Evolutionary conservation across 2,888 invertebrate genomes (phyloP).

Genomic region (Amiota mariae): DNA sequence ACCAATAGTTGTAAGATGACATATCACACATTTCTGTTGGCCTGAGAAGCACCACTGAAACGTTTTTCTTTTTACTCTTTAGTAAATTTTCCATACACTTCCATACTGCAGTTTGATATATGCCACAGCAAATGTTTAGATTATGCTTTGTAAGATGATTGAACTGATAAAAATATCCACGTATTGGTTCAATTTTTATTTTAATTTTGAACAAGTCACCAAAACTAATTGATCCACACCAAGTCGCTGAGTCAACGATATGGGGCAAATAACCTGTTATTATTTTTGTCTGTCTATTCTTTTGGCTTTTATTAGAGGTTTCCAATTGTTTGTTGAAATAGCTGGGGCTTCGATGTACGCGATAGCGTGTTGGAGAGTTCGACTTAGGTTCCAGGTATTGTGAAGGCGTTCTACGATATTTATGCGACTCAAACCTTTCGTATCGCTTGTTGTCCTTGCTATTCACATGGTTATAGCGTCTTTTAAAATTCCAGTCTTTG

Average conservation of each 20-base stretch:
- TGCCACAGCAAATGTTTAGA: constrained; percentile 4
- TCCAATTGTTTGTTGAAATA: too few relatives aligned
- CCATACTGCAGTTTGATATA: not conserved
- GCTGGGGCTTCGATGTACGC: too few relatives aligned
- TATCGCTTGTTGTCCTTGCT: too few relatives aligned
- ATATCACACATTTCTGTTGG: not conserved
- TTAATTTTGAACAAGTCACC: not conserved
- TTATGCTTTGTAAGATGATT: not conserved
- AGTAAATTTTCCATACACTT: constrained; percentile 1
- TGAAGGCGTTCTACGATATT: too few relatives aligned
- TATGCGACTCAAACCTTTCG: too few relatives aligned
- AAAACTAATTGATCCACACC: not conserved
- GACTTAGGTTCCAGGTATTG: too few relatives aligned
- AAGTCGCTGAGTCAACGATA: not conserved
- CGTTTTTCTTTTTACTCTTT: not conserved
- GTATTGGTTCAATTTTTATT: not conserved
- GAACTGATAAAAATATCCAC: constrained; percentile 1
- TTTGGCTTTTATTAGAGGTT: too few relatives aligned
- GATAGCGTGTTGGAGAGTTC: too few relatives aligned
- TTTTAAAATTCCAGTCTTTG: too few relatives aligned
- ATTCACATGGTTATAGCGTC: too few relatives aligned
- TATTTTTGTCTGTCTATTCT: too few relatives aligned
- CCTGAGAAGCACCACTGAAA: not conserved
- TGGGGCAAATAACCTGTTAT: too few relatives aligned
- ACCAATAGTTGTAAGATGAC: not conserved